These are phyloP conservation scores for Andrena chrysosceles DNA, from an alignment of 2,888 invertebrate species.

Conservation along the genomic window DNA sequence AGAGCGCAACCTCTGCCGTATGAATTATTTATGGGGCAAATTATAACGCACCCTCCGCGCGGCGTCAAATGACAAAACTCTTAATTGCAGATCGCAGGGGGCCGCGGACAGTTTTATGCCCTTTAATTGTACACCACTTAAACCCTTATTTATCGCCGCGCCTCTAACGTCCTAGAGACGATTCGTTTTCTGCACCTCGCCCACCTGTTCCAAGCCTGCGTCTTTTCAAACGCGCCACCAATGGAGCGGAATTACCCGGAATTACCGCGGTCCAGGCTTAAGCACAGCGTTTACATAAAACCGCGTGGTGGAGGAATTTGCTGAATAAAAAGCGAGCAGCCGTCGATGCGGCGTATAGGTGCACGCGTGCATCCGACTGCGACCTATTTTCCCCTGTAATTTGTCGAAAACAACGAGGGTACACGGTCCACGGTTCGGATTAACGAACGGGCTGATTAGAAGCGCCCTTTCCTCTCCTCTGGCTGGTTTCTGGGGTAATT, in stretches of 20 bases:
- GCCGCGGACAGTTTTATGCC: constrained; percentile 67
- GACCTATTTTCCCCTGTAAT: constrained; percentile 46
- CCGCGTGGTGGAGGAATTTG: neutral
- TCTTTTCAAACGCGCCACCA: neutral
- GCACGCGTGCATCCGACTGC: neutral
- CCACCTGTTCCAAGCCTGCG: no score
- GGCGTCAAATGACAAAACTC: constrained; percentile 72
- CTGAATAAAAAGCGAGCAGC: neutral
- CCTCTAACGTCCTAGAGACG: neutral
- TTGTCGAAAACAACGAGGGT: constrained; percentile 49
- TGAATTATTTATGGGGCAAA: constrained; percentile 80
- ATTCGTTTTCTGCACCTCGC: neutral
- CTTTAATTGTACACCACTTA: constrained; percentile 58
- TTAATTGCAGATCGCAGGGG: constrained; percentile 67
- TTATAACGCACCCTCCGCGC: constrained; percentile 66
- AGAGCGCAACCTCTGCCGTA: constrained; percentile 66
- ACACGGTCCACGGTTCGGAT: constrained; percentile 42
- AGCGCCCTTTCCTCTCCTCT: constrained; percentile 17
- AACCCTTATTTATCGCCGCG: constrained; percentile 46
- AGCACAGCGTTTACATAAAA: neutral
- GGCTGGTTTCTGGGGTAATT: constrained; percentile 41
- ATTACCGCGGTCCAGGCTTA: neutral
- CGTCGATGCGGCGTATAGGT: neutral
- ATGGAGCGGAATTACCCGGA: no score
- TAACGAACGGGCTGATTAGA: constrained; percentile 68